phyloP scores from a whole-genome alignment of 2,797 vertebrate genomes.

The Serranus cabrilla region DNA sequence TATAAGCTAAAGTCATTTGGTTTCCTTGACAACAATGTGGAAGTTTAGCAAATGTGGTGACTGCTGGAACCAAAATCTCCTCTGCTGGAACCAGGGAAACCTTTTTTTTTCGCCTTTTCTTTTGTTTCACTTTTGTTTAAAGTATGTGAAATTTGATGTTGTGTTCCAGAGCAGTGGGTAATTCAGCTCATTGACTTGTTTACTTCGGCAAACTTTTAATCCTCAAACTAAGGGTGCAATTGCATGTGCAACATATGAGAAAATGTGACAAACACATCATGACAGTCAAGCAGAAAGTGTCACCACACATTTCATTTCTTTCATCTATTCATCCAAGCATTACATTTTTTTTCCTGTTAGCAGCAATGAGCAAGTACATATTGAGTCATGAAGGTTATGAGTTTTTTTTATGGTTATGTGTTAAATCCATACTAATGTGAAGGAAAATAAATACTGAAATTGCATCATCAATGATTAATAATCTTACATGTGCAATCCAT shows the following conservation, averaged over 20 bases:
- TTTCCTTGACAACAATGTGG: constrained; percentile 59
- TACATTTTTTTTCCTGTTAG: constrained; percentile 40
- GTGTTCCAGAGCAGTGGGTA: constrained; percentile 26
- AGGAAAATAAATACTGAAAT: constrained; percentile 35
- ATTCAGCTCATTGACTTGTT: constrained; percentile 55
- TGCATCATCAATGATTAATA: constrained; percentile 66
- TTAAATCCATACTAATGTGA: constrained; percentile 39
- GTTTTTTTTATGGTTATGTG: constrained; percentile 5
- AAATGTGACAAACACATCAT: constrained; percentile 42
- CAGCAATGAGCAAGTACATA: constrained; percentile 43
- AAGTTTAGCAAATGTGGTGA: constrained; percentile 41
- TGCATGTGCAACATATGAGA: constrained; percentile 26
- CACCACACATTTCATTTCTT: constrained; percentile 37
- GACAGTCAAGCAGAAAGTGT: constrained; percentile 29
- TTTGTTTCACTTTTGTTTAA: constrained; percentile 33
- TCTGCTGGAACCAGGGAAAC: constrained; percentile 34
- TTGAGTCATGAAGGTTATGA: constrained; percentile 43
- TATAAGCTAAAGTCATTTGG: constrained; percentile 48
- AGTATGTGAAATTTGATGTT: constrained; percentile 15
- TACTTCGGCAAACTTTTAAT: constrained; percentile 52
- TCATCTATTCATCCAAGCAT: constrained; percentile 34
- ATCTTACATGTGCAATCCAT: constrained; percentile 36
- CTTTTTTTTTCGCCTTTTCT: neutral
- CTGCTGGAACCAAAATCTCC: constrained; percentile 29
- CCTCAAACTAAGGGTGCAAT: constrained; percentile 34